phyloP scores from a whole-genome alignment of 64 coral and sea anemone species.

The Exaiptasia diaphana region DNA sequence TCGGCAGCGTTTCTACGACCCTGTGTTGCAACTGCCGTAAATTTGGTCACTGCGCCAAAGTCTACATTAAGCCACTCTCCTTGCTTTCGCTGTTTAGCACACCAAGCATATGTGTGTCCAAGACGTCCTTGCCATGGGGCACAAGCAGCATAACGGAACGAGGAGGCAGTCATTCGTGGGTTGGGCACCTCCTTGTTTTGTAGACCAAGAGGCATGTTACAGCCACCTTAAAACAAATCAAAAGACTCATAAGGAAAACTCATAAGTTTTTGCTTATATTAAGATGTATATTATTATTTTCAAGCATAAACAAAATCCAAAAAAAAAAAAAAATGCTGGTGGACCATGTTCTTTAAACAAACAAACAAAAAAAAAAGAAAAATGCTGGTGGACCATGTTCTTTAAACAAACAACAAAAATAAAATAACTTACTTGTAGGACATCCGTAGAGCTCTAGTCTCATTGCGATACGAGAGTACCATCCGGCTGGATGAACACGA shows the following conservation, averaged over 20 bases:
- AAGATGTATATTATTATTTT: too few relatives aligned
- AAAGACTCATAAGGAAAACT: too few relatives aligned
- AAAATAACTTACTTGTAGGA: slow-evolving; percentile 48
- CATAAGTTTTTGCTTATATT: too few relatives aligned
- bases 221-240: slow-evolving; percentile 63
- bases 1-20: slow-evolving; percentile 17
- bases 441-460: slow-evolving; percentile 77
- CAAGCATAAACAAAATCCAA: neutral
- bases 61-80: slow-evolving; percentile 58
- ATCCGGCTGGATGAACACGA: slow-evolving; percentile 60
- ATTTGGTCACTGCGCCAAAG: slow-evolving; percentile 18
- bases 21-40: slow-evolving; percentile 49
- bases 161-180: slow-evolving; percentile 58
- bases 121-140: slow-evolving; percentile 65
- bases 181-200: slow-evolving; percentile 59
- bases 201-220: slow-evolving; percentile 67
- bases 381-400: neutral
- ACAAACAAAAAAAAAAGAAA: neutral
- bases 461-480: slow-evolving; percentile 72
- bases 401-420: neutral
- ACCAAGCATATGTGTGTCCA: slow-evolving; percentile 51
- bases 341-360: neutral
- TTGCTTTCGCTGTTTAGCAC: slow-evolving; percentile 16
- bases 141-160: slow-evolving; percentile 56
- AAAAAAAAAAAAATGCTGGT: neutral